Evolutionary conservation across 2,888 invertebrate species (phyloP).

Genomic region (Tupiocoris notatus): DNA sequence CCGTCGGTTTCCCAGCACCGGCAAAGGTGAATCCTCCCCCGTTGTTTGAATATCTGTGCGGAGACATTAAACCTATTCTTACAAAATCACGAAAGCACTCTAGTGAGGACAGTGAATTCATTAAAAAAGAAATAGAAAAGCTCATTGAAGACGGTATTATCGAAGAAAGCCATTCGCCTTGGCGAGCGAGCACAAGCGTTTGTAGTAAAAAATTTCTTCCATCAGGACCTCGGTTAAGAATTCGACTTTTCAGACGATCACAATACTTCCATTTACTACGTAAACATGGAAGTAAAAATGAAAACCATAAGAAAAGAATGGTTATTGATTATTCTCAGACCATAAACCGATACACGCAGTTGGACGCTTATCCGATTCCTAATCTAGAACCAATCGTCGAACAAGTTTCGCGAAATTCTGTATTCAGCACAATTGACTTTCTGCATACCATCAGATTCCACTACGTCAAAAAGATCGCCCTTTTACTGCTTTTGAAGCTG

Average conservation of each 20-base stretch:
- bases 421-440: slow-evolving; percentile 13
- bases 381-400: slow-evolving; percentile 5
- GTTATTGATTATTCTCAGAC: slow-evolving; percentile 7
- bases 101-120: background rate
- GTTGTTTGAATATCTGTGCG: background rate
- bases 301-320: background rate
- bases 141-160: background rate
- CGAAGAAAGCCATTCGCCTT: too few relatives aligned
- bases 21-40: background rate
- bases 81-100: background rate
- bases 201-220: too few relatives aligned
- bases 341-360: background rate
- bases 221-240: too few relatives aligned
- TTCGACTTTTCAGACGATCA: too few relatives aligned
- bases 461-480: slow-evolving; percentile 11
- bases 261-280: too few relatives aligned
- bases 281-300: too few relatives aligned
- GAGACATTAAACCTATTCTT: slow-evolving; percentile 2
- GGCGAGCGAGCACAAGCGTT: slow-evolving; percentile 10
- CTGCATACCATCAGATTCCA: slow-evolving; percentile 6
- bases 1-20: too few relatives aligned
- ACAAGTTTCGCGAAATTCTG: slow-evolving; percentile 3
- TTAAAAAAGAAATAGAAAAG: background rate
- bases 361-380: background rate
- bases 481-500: slow-evolving; percentile 16